Evolutionary conservation across 2,797 vertebrate genomes (phyloP).

Genomic region (Toxotes lorentzi): DNA sequence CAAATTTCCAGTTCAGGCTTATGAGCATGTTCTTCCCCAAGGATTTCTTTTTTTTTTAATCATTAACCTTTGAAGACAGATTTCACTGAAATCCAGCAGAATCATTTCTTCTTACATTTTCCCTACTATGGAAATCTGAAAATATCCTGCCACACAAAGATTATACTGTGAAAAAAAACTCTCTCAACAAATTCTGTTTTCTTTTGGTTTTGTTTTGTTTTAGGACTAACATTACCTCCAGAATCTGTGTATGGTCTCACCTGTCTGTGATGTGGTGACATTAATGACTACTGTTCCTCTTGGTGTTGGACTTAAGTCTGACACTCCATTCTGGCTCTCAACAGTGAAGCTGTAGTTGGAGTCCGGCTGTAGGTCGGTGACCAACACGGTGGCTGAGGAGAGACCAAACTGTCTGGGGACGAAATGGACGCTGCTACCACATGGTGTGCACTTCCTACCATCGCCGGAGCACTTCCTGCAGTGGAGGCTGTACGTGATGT

Average conservation of each 20-base stretch:
- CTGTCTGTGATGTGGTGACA: constrained; percentile 88
- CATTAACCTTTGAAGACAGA: constrained; percentile 8
- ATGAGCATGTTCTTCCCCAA: constrained; percentile 6
- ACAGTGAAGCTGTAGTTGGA: constrained; percentile 89
- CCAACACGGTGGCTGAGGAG: constrained; percentile 75
- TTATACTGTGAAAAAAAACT: too few species aligned
- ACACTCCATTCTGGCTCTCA: constrained; percentile 88
- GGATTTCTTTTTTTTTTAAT: constrained; percentile 24
- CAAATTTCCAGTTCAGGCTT: constrained; percentile 8
- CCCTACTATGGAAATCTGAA: constrained; percentile 17
- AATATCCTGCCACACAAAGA: not conserved
- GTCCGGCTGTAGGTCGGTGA: constrained; percentile 87
- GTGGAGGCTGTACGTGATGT: constrained; percentile 86
- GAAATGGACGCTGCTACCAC: constrained; percentile 86
- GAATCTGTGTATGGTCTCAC: constrained; percentile 62
- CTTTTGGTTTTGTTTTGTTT: not conserved
- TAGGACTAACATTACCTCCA: not conserved
- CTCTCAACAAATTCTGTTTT: not conserved
- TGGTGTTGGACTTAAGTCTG: constrained; percentile 82
- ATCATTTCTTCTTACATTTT: not conserved
- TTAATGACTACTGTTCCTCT: constrained; percentile 84
- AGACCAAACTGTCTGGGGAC: constrained; percentile 87
- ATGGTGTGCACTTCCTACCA: constrained; percentile 81
- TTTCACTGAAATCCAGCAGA: constrained; percentile 7
- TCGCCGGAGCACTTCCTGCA: constrained; percentile 86